phyloP scores from a whole-genome alignment of 2,113 vertebrate genomes.

The Ceyx cyanopectus region DNA sequence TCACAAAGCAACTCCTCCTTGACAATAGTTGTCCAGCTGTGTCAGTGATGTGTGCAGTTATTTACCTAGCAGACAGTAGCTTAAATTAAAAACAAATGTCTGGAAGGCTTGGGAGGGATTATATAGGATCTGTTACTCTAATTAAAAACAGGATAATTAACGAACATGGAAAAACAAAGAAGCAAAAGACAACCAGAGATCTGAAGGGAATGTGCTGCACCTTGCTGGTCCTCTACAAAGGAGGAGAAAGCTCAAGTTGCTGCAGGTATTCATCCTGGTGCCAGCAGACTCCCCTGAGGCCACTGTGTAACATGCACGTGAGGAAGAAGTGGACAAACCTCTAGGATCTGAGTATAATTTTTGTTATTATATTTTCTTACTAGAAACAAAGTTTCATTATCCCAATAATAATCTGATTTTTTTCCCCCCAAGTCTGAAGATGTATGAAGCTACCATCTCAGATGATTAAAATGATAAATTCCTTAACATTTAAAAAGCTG shows the following conservation, averaged over 20 bases:
- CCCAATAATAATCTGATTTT: not conserved
- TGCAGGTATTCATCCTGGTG: not conserved
- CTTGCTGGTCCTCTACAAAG: not conserved
- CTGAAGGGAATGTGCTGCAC: not conserved
- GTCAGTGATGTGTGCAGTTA: not conserved
- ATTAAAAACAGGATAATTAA: not conserved
- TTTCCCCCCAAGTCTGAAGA: not conserved
- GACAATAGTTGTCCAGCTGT: not conserved
- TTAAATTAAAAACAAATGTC: not conserved
- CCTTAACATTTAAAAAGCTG: conserved; percentile 20
- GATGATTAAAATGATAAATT: conserved; percentile 36
- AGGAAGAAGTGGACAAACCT: not conserved
- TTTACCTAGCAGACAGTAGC: not conserved
- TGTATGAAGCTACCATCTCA: not conserved
- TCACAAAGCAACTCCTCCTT: not conserved
- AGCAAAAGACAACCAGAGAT: not conserved
- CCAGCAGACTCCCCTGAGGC: not conserved
- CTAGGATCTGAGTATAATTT: not conserved
- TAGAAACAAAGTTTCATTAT: not conserved
- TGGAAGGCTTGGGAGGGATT: not conserved
- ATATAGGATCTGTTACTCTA: not conserved
- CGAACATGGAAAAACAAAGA: not conserved
- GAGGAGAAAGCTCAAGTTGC: not conserved
- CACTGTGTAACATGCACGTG: not conserved
- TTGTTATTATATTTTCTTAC: not conserved